A percentile compares a stretch with the other conserved stretches of the same genome.
phyloP scores from a whole-genome alignment of 2,113 vertebrate genomes.

The Brachionichthys hirsutus region DNA sequence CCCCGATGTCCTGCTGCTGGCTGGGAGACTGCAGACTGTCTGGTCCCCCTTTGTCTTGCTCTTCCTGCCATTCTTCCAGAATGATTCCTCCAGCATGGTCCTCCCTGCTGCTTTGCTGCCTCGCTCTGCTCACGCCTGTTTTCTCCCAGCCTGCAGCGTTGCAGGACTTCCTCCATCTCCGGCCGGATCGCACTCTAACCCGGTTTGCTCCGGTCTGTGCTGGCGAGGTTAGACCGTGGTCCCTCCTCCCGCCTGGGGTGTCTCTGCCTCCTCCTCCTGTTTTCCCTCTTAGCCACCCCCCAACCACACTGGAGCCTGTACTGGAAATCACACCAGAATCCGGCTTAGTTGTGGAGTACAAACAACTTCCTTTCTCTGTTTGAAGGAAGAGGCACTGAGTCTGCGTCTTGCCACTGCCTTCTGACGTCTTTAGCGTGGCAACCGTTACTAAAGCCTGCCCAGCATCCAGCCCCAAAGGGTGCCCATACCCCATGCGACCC shows the following conservation, averaged over 20 bases:
- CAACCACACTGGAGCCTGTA: constrained; percentile 45
- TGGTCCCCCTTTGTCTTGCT: constrained; percentile 39
- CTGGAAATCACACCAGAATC: constrained; percentile 16
- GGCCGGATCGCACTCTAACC: constrained; percentile 62
- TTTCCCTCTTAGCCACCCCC: constrained; percentile 66
- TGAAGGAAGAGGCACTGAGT: constrained; percentile 76
- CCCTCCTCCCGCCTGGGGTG: constrained; percentile 26
- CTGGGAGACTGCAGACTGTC: constrained; percentile 21
- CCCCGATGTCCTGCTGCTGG: constrained; percentile 12
- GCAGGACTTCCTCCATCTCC: constrained; percentile 76
- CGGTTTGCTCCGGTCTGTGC: constrained; percentile 48
- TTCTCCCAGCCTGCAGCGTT: constrained; percentile 43
- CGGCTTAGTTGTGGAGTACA: constrained; percentile 67
- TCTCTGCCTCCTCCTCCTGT: constrained; percentile 46
- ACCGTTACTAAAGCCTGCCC: constrained; percentile 75
- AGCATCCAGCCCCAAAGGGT: constrained; percentile 49
- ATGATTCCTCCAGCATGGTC: constrained; percentile 24
- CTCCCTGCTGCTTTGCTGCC: constrained; percentile 41
- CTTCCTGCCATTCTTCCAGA: constrained; percentile 56
- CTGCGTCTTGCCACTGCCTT: constrained; percentile 76
- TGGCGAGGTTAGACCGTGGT: constrained; percentile 15
- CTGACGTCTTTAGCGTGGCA: constrained; percentile 77
- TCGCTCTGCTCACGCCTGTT: constrained; percentile 29
- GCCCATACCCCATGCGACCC: constrained; percentile 58
- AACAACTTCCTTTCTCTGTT: constrained; percentile 72